These are phyloP conservation scores for Coluber constrictor DNA, from an alignment of 2,797 vertebrate species.

Conservation along the genomic window DNA sequence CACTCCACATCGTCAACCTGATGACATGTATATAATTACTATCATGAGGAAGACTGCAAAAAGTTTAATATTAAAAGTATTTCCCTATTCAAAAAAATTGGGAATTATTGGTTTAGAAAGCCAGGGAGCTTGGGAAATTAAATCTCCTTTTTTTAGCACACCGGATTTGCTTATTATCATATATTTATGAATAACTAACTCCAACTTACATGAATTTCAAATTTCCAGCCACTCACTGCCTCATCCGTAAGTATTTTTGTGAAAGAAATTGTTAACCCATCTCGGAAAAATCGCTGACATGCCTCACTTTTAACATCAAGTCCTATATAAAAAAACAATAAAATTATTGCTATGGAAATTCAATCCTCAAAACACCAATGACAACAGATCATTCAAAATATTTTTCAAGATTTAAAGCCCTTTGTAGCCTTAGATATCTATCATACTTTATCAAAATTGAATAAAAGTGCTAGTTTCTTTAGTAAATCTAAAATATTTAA, in stretches of 20 bases:
- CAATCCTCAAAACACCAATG: background rate
- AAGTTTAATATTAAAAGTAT: background rate
- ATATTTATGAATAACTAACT: constrained; percentile 30
- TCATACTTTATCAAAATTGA: background rate
- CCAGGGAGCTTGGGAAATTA: background rate
- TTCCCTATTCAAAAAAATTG: background rate
- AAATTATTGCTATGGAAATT: background rate
- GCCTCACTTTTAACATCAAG: constrained; percentile 99
- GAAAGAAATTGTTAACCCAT: constrained; percentile 98
- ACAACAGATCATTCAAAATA: background rate
- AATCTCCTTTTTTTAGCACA: background rate
- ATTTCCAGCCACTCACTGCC: constrained; percentile 99
- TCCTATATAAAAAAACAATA: constrained; percentile 71
- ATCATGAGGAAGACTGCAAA: background rate
- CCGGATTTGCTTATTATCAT: background rate
- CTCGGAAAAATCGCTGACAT: constrained; percentile 98
- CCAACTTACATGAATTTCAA: constrained; percentile 97
- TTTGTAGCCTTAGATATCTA: background rate
- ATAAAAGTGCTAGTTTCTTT: background rate
- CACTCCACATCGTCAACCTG: background rate
- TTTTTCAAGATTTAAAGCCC: background rate
- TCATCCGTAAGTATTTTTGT: constrained; percentile 99
- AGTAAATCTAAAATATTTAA: background rate
- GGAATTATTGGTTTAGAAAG: background rate
- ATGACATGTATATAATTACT: background rate